These are phyloP conservation scores for Uloborus diversus DNA, from an alignment of 1,140 invertebrate species.

Conservation along the genomic window DNA sequence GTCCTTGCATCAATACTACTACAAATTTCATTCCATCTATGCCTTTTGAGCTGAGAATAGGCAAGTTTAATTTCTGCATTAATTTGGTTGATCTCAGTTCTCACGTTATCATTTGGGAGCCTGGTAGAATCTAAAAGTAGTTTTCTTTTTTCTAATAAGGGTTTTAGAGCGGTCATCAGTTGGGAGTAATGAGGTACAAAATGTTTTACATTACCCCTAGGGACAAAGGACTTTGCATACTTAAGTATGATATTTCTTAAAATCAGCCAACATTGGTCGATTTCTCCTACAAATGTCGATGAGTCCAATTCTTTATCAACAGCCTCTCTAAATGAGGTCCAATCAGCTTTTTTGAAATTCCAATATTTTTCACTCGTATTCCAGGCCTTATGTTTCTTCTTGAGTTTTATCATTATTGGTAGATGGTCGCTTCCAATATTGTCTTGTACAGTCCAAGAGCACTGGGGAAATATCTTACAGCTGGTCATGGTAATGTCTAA, in stretches of 20 bases:
- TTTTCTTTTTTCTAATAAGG: constrained; percentile 13
- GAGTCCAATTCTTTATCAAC: constrained; percentile 1
- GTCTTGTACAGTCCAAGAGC: neutral
- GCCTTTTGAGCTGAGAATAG: neutral
- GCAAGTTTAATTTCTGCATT: constrained; percentile 13
- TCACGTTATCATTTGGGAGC: neutral
- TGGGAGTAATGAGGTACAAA: neutral
- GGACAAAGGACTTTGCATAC: neutral
- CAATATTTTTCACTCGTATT: neutral
- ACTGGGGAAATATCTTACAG: neutral
- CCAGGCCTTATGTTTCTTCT: neutral
- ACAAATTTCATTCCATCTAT: neutral
- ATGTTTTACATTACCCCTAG: constrained; percentile 16
- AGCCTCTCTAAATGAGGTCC: constrained; percentile 2
- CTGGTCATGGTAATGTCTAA: neutral
- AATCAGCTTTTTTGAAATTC: constrained; percentile 10
- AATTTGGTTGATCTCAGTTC: neutral
- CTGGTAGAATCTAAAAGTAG: neutral
- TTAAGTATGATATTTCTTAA: neutral
- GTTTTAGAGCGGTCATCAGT: neutral
- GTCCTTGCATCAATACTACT: neutral
- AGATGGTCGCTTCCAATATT: neutral
- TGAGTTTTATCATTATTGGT: neutral
- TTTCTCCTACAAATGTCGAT: neutral
- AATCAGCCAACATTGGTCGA: neutral